Percentiles rank a stretch among this genome's conserved stretches.
These are phyloP conservation scores for Cephus runcator DNA, from an alignment of 2,888 invertebrate genomes.

Conservation along the genomic window DNA sequence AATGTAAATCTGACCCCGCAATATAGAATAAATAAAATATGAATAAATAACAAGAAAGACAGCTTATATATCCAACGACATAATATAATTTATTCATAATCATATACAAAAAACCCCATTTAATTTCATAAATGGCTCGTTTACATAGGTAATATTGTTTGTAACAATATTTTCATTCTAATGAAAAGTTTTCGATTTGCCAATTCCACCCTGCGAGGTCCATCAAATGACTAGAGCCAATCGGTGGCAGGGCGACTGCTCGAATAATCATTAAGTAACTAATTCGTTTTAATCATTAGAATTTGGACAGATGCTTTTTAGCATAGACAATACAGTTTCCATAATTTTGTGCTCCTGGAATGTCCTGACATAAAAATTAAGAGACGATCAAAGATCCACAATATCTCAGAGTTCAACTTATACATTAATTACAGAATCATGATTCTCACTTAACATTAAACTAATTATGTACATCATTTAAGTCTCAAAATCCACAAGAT, in stretches of 20 bases:
- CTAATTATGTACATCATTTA: constrained; percentile 37
- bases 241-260: constrained; percentile 31
- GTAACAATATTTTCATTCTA: constrained; percentile 42
- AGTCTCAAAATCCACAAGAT: constrained; percentile 37
- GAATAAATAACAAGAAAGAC: too few relatives aligned
- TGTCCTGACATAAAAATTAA: constrained; percentile 33
- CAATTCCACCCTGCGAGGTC: constrained; percentile 45
- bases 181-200: constrained; percentile 27
- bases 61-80: constrained; percentile 46
- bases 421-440: constrained; percentile 19
- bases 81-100: constrained; percentile 61
- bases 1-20: too few relatives aligned
- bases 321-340: not conserved
- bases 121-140: constrained; percentile 46
- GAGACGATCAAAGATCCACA: constrained; percentile 28
- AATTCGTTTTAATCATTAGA: not conserved
- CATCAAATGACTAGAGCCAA: constrained; percentile 44
- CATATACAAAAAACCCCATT: constrained; percentile 57
- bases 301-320: not conserved
- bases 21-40: too few relatives aligned
- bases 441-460: constrained; percentile 31
- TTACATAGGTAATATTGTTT: constrained; percentile 41
- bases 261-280: constrained; percentile 11
- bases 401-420: constrained; percentile 17
- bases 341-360: constrained; percentile 33